Base-by-base conservation (phyloP, 2,888 invertebrate species). In the Lumbricus terrestris region DNA sequence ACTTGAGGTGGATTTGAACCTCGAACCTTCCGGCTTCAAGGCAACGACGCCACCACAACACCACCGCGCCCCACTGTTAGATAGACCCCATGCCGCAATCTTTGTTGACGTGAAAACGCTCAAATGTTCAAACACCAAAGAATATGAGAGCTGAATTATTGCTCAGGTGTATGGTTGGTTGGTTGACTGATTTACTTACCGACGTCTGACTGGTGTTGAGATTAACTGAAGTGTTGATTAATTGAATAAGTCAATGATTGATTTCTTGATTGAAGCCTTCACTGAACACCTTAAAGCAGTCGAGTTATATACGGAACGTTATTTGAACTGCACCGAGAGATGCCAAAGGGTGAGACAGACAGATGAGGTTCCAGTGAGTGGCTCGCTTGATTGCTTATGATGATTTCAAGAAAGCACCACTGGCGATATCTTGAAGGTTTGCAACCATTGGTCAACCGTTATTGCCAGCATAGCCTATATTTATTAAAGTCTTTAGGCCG, bases 261-360 rank as follows among this genome's bases (percentile, higher is more conserved):
- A 69, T n/a, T 69, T 29, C 69, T 38, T 90, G 47, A 85, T 42
- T 89, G 85, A 89, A 42, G 89, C 89, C 89, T 29, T 69, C 16
- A 69, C 8, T 69, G 69, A 69, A 69, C 69, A 69, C n/a, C 29
- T 69, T 69, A 29, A 47, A n/a, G n/a, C n/a, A 69, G 69, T 69
- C 29, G n/a, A 69, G 29, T n/a, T 69, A n/a, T n/a, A n/a, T n/a
- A n/a, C 0, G 8, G 69, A 11, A 8, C 69, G 11, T 69, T 0
- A n/a, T 69, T 69, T 69, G 29, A 16, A 11, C 29, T 69, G 29
- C n/a, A n/a, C 29, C n/a, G 29, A 29, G 29, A n/a, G 29, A n/a
- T 69, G 69, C 8, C n/a, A n/a, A 69, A 69, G n/a, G n/a, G 69
- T 69, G 29, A 69, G n/a, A n/a, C n/a, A 69, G n/a, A n/a, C n/a